These are phyloP conservation scores for Phymanthus crucifer DNA, from an alignment of 92 coral and sea anemone species.

Conservation along the genomic window DNA sequence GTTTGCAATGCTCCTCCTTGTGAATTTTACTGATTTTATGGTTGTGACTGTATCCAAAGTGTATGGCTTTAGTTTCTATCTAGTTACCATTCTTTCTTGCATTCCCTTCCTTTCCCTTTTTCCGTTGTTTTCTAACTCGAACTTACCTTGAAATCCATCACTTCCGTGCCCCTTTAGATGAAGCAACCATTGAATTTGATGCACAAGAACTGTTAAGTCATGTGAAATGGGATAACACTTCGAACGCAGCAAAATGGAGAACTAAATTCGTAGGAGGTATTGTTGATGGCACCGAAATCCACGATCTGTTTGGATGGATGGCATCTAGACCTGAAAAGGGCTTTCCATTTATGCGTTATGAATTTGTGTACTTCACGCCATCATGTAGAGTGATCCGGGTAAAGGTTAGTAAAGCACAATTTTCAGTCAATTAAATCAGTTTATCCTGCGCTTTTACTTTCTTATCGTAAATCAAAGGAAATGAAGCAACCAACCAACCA, in stretches of 20 bases:
- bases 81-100: too few species aligned
- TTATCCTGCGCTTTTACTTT: neutral
- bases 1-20: too few species aligned
- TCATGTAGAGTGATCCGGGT: neutral
- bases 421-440: neutral
- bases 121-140: neutral
- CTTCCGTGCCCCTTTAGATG: neutral
- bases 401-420: neutral
- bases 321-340: neutral
- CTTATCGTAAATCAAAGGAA: neutral
- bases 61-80: too few species aligned
- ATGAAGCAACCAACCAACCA: neutral
- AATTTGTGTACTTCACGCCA: conserved; percentile 1
- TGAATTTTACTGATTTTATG: too few species aligned
- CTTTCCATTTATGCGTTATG: neutral
- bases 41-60: too few species aligned
- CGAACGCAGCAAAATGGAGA: neutral
- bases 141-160: neutral
- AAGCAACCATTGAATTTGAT: neutral
- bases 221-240: conserved; percentile 1
- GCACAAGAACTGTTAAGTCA: neutral
- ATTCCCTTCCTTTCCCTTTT: too few species aligned
- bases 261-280: conserved; percentile 6
- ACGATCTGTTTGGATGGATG: neutral
- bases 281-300: neutral